Evolutionary conservation across 2,797 vertebrate genomes (phyloP), one percentile per base, ranked within the genome.

Genomic region (Denticeps clupeoides): DNA sequence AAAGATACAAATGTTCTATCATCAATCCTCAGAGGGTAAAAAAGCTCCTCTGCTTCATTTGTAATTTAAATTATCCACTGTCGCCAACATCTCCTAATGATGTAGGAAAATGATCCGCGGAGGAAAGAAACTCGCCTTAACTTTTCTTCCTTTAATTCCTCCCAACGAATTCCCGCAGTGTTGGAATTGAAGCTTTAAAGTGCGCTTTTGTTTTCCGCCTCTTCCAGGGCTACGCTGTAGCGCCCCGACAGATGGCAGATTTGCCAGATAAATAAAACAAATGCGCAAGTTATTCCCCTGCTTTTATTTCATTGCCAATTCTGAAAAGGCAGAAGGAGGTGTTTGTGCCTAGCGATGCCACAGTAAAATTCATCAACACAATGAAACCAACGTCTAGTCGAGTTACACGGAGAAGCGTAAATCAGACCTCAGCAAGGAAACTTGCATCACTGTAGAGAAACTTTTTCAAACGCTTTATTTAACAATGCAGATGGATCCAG

Each of bases 11-110:
- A 53, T 71, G 52, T 55, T 49, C 7, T 35, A 40, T 62, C 72
- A 71, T 79, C 68, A 79, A 79, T 81, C 76, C 77, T 69, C 27
- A n/a, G n/a, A n/a, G n/a, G n/a, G 28, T 53, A 16, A 57, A 56
- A 51, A 58, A 63, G 46, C 54, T 33, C 21, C 62, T 62, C 46
- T 49, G 51, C 67, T 65, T 75, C 53, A 53, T 49, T 56, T 58
- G 28, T 58, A 53, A 75, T 74, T 73, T 66, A 52, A 50, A 59
- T 44, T 66, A 49, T 47, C 40, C 8, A 46, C 48, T 43, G 24
- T 29, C 45, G 64, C 52, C 29, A 53, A 35, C 42, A 42, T 28
- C 56, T 53, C 26, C 44, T 38, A 38, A 19, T 10, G 18, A 7
- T 4, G 19, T 16, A n/a, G n/a, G n/a, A 2, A 35, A 5, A 38